A percentile compares a stretch with the other conserved stretches of the same genome.
Conservation (phyloP, 2,113 vertebrate species). For the Morone saxatilis region DNA sequence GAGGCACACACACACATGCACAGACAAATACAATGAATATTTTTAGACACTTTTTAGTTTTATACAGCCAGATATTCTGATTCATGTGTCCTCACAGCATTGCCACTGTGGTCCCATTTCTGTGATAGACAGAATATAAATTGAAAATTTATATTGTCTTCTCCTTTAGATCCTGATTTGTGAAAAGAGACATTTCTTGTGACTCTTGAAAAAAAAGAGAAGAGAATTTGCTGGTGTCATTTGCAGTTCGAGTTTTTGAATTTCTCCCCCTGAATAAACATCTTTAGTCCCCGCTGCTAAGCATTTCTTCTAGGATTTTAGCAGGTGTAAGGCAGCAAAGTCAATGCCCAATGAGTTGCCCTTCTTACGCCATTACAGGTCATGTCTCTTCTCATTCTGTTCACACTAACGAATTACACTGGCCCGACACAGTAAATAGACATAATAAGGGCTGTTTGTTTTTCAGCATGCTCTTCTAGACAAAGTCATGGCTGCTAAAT, state of each 20-base stretch:
- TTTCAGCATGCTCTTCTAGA: conserved; percentile 44
- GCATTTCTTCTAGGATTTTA: conserved; percentile 54
- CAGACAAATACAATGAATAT: conserved; percentile 37
- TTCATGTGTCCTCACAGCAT: conserved; percentile 63
- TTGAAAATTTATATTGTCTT: conserved; percentile 82
- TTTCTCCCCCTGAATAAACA: conserved; percentile 55
- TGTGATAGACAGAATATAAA: conserved; percentile 84
- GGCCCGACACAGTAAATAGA: conserved; percentile 67
- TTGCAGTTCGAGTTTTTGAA: conserved; percentile 34
- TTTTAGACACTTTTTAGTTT: conserved; percentile 50
- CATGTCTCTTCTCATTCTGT: conserved; percentile 67
- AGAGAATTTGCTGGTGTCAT: conserved; percentile 39
- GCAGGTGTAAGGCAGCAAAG: conserved; percentile 44
- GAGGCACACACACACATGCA: not conserved
- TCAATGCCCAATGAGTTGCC: conserved; percentile 49
- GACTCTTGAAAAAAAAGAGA: conserved; percentile 25
- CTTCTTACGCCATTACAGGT: conserved; percentile 70
- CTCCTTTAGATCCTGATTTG: conserved; percentile 71
- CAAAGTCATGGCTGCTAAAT: conserved; percentile 68
- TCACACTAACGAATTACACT: conserved; percentile 64
- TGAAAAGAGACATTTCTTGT: conserved; percentile 64
- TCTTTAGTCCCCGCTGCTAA: conserved; percentile 22
- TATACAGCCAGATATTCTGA: conserved; percentile 55
- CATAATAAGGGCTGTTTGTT: conserved; percentile 70
- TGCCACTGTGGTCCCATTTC: conserved; percentile 58